Percentiles rank a stretch among this genome's conserved stretches.
Evolutionary conservation across 2,113 vertebrate genomes (phyloP).

Genomic region (Corythoichthys haematopterus): DNA sequence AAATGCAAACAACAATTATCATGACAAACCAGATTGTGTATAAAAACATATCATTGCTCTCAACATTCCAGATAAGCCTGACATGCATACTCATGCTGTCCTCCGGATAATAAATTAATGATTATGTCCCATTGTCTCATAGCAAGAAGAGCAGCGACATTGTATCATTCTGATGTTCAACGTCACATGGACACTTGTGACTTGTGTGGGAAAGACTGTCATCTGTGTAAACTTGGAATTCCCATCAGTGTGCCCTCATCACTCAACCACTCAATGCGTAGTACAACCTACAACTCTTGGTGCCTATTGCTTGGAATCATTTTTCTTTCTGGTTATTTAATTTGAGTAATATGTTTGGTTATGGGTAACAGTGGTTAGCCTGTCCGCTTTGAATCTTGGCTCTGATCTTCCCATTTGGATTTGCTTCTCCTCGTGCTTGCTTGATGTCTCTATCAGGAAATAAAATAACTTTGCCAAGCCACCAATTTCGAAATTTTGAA

Average conservation of each 20-base stretch:
- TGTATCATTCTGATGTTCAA: conserved; percentile 76
- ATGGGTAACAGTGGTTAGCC: no score
- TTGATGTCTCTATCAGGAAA: not conserved
- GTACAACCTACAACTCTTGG: not conserved
- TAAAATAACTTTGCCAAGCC: not conserved
- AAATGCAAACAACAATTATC: not conserved
- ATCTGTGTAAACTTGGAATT: no score
- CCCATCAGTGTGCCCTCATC: not conserved
- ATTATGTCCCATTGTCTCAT: conserved; percentile 2
- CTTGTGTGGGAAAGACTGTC: conserved; percentile 16
- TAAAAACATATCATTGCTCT: not conserved
- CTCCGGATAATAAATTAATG: not conserved
- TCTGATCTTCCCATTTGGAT: no score
- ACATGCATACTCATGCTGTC: not conserved
- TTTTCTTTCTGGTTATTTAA: conserved; percentile 6
- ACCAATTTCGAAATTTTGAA: not conserved
- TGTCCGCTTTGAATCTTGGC: no score
- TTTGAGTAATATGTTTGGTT: no score
- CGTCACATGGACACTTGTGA: conserved; percentile 59
- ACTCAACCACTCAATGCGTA: not conserved
- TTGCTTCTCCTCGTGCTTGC: no score
- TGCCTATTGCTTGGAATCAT: conserved; percentile 21
- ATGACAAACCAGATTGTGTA: not conserved
- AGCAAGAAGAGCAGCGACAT: conserved; percentile 75
- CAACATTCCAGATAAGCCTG: not conserved